phyloP scores from a whole-genome alignment of 2,797 vertebrate genomes.

The Lagodon rhomboides region DNA sequence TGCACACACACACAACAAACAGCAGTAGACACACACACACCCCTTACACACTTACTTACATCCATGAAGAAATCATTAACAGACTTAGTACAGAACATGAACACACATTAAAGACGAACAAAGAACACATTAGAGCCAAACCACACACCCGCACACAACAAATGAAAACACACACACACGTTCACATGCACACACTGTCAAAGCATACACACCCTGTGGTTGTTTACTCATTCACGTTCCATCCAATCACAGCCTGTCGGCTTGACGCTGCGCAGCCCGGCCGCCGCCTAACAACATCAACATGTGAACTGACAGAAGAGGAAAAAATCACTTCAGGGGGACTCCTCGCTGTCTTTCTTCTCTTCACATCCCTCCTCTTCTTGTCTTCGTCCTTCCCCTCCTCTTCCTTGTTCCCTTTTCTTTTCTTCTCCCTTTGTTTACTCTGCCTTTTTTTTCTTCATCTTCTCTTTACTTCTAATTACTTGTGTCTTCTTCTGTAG shows the following conservation, averaged over 20 bases:
- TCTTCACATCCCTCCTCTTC: neutral
- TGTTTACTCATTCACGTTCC: conserved; percentile 72
- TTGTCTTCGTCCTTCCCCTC: neutral
- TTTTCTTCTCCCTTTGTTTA: neutral
- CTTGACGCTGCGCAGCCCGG: conserved; percentile 71
- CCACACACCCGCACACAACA: conserved; percentile 26
- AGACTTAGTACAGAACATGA: neutral
- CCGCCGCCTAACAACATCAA: conserved; percentile 72
- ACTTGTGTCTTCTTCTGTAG: neutral
- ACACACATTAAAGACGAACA: conserved; percentile 2
- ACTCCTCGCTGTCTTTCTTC: neutral
- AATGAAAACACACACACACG: conserved; percentile 15
- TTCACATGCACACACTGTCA: conserved; percentile 9
- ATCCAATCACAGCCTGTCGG: conserved; percentile 71
- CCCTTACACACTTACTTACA: neutral
- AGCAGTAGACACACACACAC: neutral
- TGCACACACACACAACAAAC: neutral
- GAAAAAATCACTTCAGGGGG: conserved; percentile 6
- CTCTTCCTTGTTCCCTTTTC: neutral
- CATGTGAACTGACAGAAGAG: conserved; percentile 36
- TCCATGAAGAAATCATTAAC: neutral
- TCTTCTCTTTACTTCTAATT: neutral
- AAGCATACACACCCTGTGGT: conserved; percentile 53
- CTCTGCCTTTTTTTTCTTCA: neutral
- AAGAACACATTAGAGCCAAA: conserved; percentile 7